Conservation (phyloP, 92 coral and sea anemone species). For the Paragorgia papillata region DNA sequence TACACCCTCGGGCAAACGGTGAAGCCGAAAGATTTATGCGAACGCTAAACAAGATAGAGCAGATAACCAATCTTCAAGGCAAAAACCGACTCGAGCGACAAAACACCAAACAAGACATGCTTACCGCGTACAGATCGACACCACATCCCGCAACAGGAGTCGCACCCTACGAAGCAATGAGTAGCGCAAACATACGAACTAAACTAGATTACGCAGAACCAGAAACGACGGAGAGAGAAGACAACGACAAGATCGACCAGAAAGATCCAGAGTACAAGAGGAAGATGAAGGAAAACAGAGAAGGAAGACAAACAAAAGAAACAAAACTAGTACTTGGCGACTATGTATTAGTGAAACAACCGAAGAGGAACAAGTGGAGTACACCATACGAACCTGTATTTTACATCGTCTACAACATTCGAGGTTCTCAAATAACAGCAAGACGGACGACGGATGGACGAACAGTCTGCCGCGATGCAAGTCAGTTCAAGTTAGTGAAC, state of each 20-base stretch:
- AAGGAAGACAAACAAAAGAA: constrained; percentile 59
- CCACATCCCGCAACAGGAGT: constrained; percentile 71
- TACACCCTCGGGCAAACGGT: constrained; percentile 61
- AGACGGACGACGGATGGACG: constrained; percentile 43
- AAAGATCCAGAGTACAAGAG: constrained; percentile 64
- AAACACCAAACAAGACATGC: constrained; percentile 63
- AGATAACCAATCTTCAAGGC: constrained; percentile 60
- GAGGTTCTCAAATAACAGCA: constrained; percentile 45
- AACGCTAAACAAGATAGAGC: constrained; percentile 66
- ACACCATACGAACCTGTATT: constrained; percentile 39
- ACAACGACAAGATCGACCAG: constrained; percentile 50
- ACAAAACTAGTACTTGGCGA: constrained; percentile 58
- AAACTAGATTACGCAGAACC: constrained; percentile 58
- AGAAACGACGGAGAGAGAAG: constrained; percentile 26
- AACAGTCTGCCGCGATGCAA: constrained; percentile 43
- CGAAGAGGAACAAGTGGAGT: constrained; percentile 40
- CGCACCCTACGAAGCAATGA: constrained; percentile 58
- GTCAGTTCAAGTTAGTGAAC: constrained; percentile 48
- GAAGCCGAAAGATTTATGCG: constrained; percentile 62
- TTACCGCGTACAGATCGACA: constrained; percentile 63
- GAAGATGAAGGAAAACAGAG: constrained; percentile 58
- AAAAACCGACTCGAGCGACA: constrained; percentile 49
- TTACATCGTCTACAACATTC: constrained; percentile 26
- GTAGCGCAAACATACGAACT: constrained; percentile 53
- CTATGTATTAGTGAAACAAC: constrained; percentile 63